A percentile compares a stretch with the other conserved stretches of the same genome.
Conservation (phyloP, 2,113 vertebrate species). For the Microcebus tavaratra region DNA sequence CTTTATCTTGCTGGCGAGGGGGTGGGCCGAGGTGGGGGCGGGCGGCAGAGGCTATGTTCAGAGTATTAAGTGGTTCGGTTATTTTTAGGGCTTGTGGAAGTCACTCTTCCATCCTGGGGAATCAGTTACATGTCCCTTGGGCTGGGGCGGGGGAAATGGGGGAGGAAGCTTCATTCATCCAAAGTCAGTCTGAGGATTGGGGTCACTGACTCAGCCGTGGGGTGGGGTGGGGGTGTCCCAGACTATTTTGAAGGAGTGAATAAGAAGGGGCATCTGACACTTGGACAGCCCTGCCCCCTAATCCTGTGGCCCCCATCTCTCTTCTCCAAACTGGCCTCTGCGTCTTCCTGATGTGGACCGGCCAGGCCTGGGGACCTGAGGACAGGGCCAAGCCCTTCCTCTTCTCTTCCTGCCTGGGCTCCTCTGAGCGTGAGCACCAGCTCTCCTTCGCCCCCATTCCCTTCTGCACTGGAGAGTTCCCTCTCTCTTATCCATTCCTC, state of each 20-base stretch:
- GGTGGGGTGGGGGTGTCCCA: not conserved
- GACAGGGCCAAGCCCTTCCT: not conserved
- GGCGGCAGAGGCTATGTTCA: constrained; percentile 54
- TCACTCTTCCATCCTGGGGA: constrained; percentile 51
- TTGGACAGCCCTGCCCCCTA: not conserved
- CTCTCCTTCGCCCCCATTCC: not conserved
- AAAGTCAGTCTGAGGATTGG: not conserved
- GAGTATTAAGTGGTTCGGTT: constrained; percentile 74
- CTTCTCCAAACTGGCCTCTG: not conserved
- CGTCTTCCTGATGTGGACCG: no score
- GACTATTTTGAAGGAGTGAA: constrained; percentile 63
- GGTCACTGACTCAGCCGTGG: constrained; percentile 51
- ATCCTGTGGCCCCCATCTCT: not conserved
- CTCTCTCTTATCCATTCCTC: rapidly evolving
- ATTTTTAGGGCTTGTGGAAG: constrained; percentile 79
- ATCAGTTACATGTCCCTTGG: constrained; percentile 57
- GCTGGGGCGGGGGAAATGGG: not conserved
- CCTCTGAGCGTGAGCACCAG: not conserved
- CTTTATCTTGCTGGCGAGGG: constrained; percentile 67
- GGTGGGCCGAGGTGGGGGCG: constrained; percentile 36
- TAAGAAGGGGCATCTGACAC: not conserved
- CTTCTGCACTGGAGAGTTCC: not conserved
- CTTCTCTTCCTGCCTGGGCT: not conserved
- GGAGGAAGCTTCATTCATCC: constrained; percentile 8
- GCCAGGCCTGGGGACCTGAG: not conserved